These are phyloP conservation scores for Embidobia sp. DNA, from an alignment of 2,888 invertebrate species.

Conservation along the genomic window DNA sequence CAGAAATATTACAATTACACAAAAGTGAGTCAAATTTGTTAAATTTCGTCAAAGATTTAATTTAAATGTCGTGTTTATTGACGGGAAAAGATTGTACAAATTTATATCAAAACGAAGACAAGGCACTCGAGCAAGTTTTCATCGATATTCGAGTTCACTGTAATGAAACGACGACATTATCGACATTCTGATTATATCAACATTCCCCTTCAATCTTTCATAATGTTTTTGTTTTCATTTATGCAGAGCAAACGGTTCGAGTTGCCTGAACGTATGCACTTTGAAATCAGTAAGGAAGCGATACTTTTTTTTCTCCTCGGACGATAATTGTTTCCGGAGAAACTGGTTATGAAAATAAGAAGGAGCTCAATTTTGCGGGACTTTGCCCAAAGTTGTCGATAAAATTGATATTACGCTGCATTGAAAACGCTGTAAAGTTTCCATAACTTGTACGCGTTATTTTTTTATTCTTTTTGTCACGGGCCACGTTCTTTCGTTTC, in stretches of 20 bases:
- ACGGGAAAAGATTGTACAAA: no score
- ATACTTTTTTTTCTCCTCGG: slow-evolving; percentile 14
- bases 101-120: no score
- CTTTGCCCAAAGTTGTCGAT: slow-evolving; percentile 27
- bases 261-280: slow-evolving; percentile 1
- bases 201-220: slow-evolving; percentile 23
- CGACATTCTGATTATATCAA: slow-evolving; percentile 23
- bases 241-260: not conserved
- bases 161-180: slow-evolving; percentile 7
- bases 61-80: no score
- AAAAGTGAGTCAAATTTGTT: no score
- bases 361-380: slow-evolving; percentile 11
- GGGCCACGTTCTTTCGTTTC: not conserved
- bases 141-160: slow-evolving; percentile 5
- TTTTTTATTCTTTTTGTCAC: slow-evolving; percentile 2
- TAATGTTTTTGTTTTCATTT: slow-evolving; percentile 17
- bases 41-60: no score
- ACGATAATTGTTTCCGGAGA: slow-evolving; percentile 39
- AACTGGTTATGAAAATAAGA: slow-evolving; percentile 23
- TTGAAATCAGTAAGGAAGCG: not conserved
- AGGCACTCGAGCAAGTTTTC: not conserved
- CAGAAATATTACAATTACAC: no score
- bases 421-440: slow-evolving; percentile 12
- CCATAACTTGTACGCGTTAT: slow-evolving; percentile 1
- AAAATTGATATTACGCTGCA: slow-evolving; percentile 25